A percentile compares a stretch with the other conserved stretches of the same genome.
These are phyloP conservation scores for Conchocele bisecta DNA, from an alignment of 2,888 invertebrate genomes.

Conservation along the genomic window DNA sequence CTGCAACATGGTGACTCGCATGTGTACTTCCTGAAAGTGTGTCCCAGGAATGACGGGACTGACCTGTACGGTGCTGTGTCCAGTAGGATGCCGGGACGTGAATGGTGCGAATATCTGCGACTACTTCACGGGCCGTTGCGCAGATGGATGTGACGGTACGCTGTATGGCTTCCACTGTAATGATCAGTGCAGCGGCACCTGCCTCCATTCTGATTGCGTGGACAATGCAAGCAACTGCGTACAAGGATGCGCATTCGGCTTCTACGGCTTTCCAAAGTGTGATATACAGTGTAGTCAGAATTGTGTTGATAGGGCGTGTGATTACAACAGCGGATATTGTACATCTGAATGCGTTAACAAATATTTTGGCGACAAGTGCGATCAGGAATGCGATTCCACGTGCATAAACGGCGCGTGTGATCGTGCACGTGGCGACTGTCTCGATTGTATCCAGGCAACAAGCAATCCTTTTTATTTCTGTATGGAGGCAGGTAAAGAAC, in stretches of 20 bases:
- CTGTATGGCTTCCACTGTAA: slow-evolving; percentile 27
- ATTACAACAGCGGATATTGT: no score
- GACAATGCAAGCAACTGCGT: slow-evolving; percentile 26
- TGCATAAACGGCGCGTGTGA: no score
- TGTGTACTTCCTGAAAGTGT: slow-evolving; percentile 29
- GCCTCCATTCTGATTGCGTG: slow-evolving; percentile 25
- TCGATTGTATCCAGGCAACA: no score
- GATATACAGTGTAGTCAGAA: slow-evolving; percentile 21
- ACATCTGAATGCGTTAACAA: no score
- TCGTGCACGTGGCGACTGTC: no score
- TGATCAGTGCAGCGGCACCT: slow-evolving; percentile 27
- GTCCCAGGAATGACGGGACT: slow-evolving; percentile 22
- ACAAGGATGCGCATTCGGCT: slow-evolving; percentile 27
- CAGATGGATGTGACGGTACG: slow-evolving; percentile 23
- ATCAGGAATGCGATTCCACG: no score
- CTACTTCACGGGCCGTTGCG: slow-evolving; percentile 21
- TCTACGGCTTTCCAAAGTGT: slow-evolving; percentile 32
- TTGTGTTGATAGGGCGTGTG: slow-evolving; percentile 25
- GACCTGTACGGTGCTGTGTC: slow-evolving; percentile 18
- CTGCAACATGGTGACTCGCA: no score
- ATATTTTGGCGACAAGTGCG: no score
- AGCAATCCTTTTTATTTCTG: no score
- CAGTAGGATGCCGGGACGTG: slow-evolving; percentile 15
- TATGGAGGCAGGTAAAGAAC: no score
- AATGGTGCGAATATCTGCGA: slow-evolving; percentile 9